Percentiles rank a stretch among this genome's conserved stretches.
Evolutionary conservation across 37 sponge, comb jelly and placozoan genomes (phyloP).

Genomic region (Axinella damicornis): DNA sequence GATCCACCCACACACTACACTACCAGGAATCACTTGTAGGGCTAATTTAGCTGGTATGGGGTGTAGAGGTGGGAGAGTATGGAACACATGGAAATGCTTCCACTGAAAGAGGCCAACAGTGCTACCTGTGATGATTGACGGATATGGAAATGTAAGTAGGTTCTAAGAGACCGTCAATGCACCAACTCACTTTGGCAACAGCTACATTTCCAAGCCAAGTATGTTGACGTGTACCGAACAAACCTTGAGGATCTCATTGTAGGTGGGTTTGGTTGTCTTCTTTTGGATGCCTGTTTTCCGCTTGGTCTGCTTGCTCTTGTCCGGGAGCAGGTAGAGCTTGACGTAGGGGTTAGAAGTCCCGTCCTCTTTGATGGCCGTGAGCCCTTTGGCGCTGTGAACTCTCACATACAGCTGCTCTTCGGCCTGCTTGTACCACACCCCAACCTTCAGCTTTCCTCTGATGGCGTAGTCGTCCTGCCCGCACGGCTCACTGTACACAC

Average conservation of each 20-base stretch:
- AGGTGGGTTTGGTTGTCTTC: conserved; percentile 62
- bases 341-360: conserved; percentile 72
- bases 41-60: too few relatives aligned
- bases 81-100: too few relatives aligned
- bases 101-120: too few relatives aligned
- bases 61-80: too few relatives aligned
- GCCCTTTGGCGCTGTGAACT: conserved; percentile 43
- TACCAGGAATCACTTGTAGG: too few relatives aligned
- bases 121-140: too few relatives aligned
- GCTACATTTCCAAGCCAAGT: too few relatives aligned
- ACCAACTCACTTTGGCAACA: too few relatives aligned
- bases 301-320: conserved; percentile 66
- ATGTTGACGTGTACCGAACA: too few relatives aligned
- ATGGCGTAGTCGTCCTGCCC: conserved; percentile 65
- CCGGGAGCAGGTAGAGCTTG: conserved; percentile 79
- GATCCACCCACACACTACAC: too few relatives aligned
- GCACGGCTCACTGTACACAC: conserved; percentile 58
- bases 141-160: too few relatives aligned
- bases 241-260: conserved; percentile 70
- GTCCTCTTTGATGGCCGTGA: conserved; percentile 57
- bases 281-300: conserved; percentile 61
- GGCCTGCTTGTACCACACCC: conserved; percentile 41
- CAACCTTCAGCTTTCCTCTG: conserved; percentile 63
- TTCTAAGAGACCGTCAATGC: too few relatives aligned
- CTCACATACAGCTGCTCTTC: conserved; percentile 43